Conservation (phyloP, 2,888 invertebrate species). For the Harmothoe impar region DNA sequence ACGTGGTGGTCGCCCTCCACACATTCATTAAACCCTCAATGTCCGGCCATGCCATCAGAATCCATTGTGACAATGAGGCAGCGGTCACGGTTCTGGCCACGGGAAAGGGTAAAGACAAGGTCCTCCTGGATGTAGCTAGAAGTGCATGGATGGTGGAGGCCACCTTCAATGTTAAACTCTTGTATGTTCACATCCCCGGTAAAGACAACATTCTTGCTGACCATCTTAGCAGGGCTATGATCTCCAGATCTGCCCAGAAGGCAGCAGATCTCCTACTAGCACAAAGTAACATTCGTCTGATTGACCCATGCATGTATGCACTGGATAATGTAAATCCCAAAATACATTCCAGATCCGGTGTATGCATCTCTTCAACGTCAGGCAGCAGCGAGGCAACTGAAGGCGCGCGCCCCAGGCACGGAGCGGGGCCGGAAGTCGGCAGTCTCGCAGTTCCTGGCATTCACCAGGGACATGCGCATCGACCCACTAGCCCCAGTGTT, state of each 20-base stretch:
- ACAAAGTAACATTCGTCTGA: not conserved
- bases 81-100: too few species aligned
- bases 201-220: not conserved
- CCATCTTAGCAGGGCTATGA: not conserved
- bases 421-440: not conserved
- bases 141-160: too few species aligned
- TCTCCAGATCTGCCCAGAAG: not conserved
- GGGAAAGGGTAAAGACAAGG: too few species aligned
- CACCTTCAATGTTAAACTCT: too few species aligned
- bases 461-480: too few species aligned
- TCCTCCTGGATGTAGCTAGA: too few species aligned
- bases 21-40: too few species aligned
- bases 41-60: too few species aligned
- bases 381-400: not conserved
- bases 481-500: too few species aligned
- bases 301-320: not conserved
- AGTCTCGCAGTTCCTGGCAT: too few species aligned
- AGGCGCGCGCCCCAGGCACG: not conserved
- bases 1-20: too few species aligned
- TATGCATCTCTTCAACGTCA: not conserved
- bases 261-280: not conserved
- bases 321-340: not conserved
- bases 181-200: not conserved
- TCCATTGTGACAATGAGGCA: too few species aligned
- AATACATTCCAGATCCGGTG: not conserved